Base-by-base conservation (phyloP, 1,140 invertebrate species). In the Harlomillsia oculata region DNA sequence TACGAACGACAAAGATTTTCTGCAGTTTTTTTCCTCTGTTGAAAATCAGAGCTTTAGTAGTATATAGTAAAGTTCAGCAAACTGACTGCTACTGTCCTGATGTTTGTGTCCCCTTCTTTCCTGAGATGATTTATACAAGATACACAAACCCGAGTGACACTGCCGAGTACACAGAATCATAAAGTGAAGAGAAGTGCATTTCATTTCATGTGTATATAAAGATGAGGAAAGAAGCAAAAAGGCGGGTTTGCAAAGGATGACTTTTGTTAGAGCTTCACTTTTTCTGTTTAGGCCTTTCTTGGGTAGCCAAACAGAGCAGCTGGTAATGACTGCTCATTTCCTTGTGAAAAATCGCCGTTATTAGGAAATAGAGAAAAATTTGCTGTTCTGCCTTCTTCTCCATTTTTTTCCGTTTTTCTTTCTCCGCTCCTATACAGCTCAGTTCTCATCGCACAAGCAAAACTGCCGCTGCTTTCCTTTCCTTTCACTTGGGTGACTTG, bases 321-420 rank as follows among this genome's bases (percentile, higher is more conserved):
- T 60, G 59, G 59, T 60, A 60, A 60, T 56, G 59, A 60, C 59
- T 60, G 53, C 59, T 60, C 59, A 60, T 60, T 60, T 60, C 59
- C 53, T 56, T 46, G 48, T 60, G 59, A 60, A 60, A 60, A 60
- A 60, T 60, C 59, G 53, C 49, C 40, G 59, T 60, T 60, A 60
- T 60, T 60, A 60, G 59, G 59, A 60, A 56, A 56, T 60, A 51
- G 53, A 60, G 52, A 60, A 55, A 60, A 51, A 55, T 54, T 60
- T 60, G 52, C 51, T 37, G 48, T 60, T 60, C 55, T 53, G 44
- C 58, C 58, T 52, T 58, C 48, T 58, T n/a, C 39, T 58, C 49
- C 56, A 53, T 43, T 53, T 53, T 53, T 43, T 53, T 29, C 40
- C 30, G 48, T 39, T 49, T 26, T 18, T 39, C n/a, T 51, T 40